Conservation (phyloP, 2,888 invertebrate genomes). For the Tenthredo notha region DNA sequence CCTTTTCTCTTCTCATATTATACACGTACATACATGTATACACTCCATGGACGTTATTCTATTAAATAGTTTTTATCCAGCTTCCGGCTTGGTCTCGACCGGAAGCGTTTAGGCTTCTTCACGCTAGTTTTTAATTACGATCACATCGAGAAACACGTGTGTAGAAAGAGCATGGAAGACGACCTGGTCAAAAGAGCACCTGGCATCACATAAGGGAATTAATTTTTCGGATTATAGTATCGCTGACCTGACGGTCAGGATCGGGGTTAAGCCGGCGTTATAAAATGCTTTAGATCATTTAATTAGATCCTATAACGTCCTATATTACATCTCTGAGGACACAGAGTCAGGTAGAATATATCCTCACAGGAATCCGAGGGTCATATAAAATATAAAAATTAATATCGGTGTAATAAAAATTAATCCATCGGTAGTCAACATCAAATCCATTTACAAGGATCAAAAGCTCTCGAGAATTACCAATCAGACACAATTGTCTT, state of each 20-base stretch:
- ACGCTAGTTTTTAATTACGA: conserved; percentile 74
- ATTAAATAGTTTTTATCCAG: conserved; percentile 63
- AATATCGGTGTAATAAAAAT: background rate
- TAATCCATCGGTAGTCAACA: background rate
- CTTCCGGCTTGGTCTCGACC: conserved; percentile 68
- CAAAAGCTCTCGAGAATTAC: conserved; percentile 31
- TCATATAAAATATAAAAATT: too few species aligned
- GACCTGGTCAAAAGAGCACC: conserved; percentile 65
- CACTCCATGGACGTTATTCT: conserved; percentile 20
- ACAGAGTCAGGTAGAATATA: background rate
- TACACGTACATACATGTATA: background rate
- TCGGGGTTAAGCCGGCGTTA: conserved; percentile 70
- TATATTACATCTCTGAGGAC: background rate
- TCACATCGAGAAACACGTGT: conserved; percentile 30
- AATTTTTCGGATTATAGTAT: conserved; percentile 77
- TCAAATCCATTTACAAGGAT: background rate
- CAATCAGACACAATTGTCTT: conserved; percentile 73
- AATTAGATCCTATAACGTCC: conserved; percentile 67
- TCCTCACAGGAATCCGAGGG: background rate
- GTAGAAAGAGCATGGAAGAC: conserved; percentile 9
- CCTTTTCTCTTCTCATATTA: background rate
- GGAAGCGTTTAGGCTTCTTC: conserved; percentile 74
- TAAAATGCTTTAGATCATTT: conserved; percentile 68
- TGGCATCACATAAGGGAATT: conserved; percentile 73
- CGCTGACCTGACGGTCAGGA: conserved; percentile 67